Conservation (phyloP, 2,888 invertebrate genomes). For the Tenthredo mesomela region DNA sequence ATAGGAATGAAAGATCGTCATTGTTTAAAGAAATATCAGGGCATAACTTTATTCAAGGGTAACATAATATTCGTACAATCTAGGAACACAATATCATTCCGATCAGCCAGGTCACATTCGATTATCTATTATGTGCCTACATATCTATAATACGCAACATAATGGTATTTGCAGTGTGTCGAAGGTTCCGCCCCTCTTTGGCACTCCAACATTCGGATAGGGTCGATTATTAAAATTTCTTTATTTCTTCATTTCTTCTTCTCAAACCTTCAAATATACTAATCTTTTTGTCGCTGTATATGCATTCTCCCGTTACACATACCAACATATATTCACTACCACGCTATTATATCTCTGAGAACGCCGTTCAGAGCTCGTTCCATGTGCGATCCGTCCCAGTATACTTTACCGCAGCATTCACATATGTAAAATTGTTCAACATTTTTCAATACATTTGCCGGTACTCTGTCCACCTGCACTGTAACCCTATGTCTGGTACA, state of each 20-base stretch:
- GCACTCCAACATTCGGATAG: neutral
- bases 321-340: constrained; percentile 36
- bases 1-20: neutral
- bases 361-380: constrained; percentile 61
- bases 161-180: constrained; percentile 12
- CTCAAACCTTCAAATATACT: neutral
- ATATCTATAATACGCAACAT: constrained; percentile 16
- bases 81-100: constrained; percentile 44
- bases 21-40: constrained; percentile 33
- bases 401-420: constrained; percentile 87
- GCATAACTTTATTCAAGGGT: constrained; percentile 39
- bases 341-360: constrained; percentile 63
- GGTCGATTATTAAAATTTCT: constrained; percentile 2
- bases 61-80: constrained; percentile 40
- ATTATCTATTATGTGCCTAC: constrained; percentile 10
- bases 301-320: neutral
- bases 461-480: constrained; percentile 80
- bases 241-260: neutral
- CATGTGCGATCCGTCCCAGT: constrained; percentile 83
- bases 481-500: constrained; percentile 80
- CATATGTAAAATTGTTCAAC: constrained; percentile 84
- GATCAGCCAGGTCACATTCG: constrained; percentile 29
- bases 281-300: constrained; percentile 15
- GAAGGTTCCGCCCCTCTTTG: constrained; percentile 13
- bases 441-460: constrained; percentile 76